Percentiles rank a stretch among this genome's conserved stretches.
Evolutionary conservation across 2,797 vertebrate genomes (phyloP).

Genomic region (Alexandromys oeconomus): DNA sequence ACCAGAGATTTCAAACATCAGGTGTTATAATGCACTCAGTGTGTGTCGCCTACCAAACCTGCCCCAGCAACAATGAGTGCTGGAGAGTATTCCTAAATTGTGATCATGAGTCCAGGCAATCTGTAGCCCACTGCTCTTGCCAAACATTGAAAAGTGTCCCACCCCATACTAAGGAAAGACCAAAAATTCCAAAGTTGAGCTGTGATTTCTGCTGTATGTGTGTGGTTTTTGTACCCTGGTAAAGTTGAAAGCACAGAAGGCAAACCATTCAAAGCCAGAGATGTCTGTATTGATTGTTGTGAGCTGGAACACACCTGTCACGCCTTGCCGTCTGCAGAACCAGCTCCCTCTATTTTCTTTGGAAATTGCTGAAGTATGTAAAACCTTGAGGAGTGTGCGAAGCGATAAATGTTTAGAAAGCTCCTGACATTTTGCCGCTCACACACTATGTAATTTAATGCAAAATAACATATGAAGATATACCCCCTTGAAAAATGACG

Average conservation of each 20-base stretch:
- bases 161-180: background rate
- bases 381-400: slow-evolving; percentile 56
- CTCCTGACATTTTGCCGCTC: slow-evolving; percentile 64
- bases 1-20: background rate
- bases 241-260: background rate
- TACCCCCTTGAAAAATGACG: slow-evolving; percentile 51
- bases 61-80: background rate
- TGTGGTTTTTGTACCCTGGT: background rate
- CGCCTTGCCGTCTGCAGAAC: background rate
- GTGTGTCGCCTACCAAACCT: too few species aligned
- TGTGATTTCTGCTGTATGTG: background rate
- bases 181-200: background rate
- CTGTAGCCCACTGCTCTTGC: background rate
- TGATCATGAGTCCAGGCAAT: background rate
- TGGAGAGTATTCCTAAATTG: too few species aligned
- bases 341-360: slow-evolving; percentile 37
- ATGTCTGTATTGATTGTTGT: background rate
- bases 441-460: slow-evolving; percentile 51
- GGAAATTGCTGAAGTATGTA: slow-evolving; percentile 54
- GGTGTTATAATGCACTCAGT: background rate
- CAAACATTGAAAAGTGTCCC: background rate
- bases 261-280: background rate
- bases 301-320: background rate
- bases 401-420: slow-evolving; percentile 70
- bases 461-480: slow-evolving; percentile 58